A percentile compares a stretch with the other conserved stretches of the same genome.
These are phyloP conservation scores for Chanos chanos DNA, from an alignment of 2,797 vertebrate species.

Conservation along the genomic window DNA sequence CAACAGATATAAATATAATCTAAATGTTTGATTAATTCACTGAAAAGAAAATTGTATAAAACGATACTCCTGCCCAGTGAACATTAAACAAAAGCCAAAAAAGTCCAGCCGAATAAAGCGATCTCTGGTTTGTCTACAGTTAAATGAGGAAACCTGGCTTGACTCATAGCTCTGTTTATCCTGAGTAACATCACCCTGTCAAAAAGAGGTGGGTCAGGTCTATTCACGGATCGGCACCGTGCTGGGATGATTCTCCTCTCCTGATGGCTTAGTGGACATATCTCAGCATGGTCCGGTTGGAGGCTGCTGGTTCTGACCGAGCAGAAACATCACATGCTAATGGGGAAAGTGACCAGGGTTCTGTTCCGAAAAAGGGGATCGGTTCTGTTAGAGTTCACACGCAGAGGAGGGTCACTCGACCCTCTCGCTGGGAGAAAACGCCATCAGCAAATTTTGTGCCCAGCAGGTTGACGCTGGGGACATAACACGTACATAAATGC, in stretches of 20 bases:
- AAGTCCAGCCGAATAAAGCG: too few relatives aligned
- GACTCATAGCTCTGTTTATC: too few relatives aligned
- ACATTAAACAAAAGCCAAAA: too few relatives aligned
- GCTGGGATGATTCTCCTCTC: background rate
- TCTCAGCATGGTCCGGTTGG: slow-evolving; percentile 7
- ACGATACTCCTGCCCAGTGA: too few relatives aligned
- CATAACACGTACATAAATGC: slow-evolving; percentile 9
- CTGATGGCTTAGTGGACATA: slow-evolving; percentile 1
- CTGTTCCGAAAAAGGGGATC: slow-evolving; percentile 5
- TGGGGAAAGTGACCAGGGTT: slow-evolving; percentile 8
- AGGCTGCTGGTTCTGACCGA: slow-evolving; percentile 26
- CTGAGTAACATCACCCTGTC: too few relatives aligned
- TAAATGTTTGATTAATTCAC: too few relatives aligned
- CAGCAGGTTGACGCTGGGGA: slow-evolving; percentile 29
- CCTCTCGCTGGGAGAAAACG: slow-evolving; percentile 10
- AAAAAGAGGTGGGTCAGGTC: slow-evolving; percentile 19
- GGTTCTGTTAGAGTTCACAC: slow-evolving; percentile 21
- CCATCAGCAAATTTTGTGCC: slow-evolving; percentile 31
- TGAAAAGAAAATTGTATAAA: too few relatives aligned
- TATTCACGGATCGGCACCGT: slow-evolving; percentile 12
- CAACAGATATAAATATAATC: too few relatives aligned
- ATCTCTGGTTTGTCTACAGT: too few relatives aligned
- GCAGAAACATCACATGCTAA: slow-evolving; percentile 10
- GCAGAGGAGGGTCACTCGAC: slow-evolving; percentile 17
- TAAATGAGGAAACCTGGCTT: too few relatives aligned